Evolutionary conservation across 2,888 invertebrate genomes (phyloP), one percentile per base, ranked within the genome.

Genomic region (Sinodicranocentrus sp.): DNA sequence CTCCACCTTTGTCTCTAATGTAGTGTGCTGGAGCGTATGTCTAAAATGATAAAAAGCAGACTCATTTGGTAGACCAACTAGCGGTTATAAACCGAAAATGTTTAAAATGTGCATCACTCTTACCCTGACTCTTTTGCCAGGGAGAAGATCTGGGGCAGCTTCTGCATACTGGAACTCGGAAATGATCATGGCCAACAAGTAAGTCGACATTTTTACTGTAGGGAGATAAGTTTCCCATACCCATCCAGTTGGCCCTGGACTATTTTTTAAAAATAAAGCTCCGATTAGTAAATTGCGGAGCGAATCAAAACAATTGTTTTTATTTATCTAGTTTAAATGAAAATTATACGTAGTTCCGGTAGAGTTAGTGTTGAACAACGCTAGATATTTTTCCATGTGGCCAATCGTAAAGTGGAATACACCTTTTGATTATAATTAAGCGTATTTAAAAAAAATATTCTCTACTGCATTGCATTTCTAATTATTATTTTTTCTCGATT

Each of bases 11-110:
- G 0, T 48, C 78, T 0, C 76, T 57, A 70, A 86, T 86, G 52
- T 84, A 85, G 75, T 86, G 86, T 25, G 76, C 44, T 1, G 86
- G 85, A 6, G 86, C 86, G 48, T 86, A 86, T 0, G 86, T 85
- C 86, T 86, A 19, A 65, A 28, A 13, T 57, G 1, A 21, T 17
- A 57, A 33, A 57, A 21, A 17, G 19, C 19, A 72, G 28, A 19
- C 15, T 28, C 15, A 65, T 61, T 25, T 10, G 3, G 10, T 33
- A 33, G 10, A 6, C 33, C 33, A n/a, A n/a, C n/a, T n/a, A n/a
- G n/a, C 33, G 33, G 33, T 3, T 33, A 10, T 6, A 10, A 33
- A 33, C 33, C 33, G 33, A 33, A 10, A 33, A 33, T 23, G 1
- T 57, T 13, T 57, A n/a, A 3, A 1, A 57, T 19, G 25, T 25